Percentiles rank a stretch among this genome's conserved stretches.
Evolutionary conservation across 2,113 vertebrate genomes (phyloP).

Genomic region (Strix uralensis): DNA sequence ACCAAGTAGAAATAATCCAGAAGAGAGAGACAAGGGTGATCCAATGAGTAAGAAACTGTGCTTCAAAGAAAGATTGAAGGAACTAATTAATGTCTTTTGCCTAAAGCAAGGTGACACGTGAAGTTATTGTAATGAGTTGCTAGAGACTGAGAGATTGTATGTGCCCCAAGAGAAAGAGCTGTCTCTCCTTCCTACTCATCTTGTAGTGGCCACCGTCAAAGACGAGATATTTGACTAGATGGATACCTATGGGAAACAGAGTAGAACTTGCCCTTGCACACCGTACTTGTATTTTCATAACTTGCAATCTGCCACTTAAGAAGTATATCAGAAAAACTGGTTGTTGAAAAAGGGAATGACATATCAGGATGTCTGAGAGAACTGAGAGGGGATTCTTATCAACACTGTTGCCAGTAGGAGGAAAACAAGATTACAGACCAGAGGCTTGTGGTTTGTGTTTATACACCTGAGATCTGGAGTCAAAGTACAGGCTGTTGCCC

Average conservation of each 20-base stretch:
- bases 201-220: accelerated
- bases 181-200: neutral
- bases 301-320: neutral
- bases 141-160: neutral
- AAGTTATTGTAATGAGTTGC: neutral
- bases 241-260: neutral
- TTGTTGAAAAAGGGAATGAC: neutral
- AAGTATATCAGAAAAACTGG: neutral
- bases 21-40: neutral
- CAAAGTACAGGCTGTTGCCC: neutral
- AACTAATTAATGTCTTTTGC: accelerated
- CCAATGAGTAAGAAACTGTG: neutral
- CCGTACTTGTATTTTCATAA: neutral
- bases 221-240: neutral
- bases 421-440: neutral
- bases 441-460: neutral
- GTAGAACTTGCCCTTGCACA: neutral
- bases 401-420: neutral
- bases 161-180: neutral
- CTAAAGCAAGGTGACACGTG: neutral
- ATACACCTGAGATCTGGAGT: neutral
- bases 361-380: neutral
- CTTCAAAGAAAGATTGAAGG: neutral
- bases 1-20: neutral
- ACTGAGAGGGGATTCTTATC: neutral